Base-by-base conservation (phyloP, 2,113 vertebrate species). In the Cettia cetti region DNA sequence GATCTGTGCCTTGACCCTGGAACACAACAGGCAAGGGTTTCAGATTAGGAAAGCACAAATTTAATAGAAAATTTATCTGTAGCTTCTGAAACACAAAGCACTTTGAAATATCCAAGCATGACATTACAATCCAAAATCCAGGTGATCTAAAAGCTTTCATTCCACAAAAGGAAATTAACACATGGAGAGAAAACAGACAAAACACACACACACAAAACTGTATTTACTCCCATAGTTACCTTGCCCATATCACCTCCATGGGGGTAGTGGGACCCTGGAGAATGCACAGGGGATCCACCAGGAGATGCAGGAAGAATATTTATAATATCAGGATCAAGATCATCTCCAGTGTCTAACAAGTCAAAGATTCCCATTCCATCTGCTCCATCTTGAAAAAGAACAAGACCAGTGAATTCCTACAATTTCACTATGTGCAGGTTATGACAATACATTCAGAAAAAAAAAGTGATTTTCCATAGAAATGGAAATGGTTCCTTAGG, bases 321-420 rank as follows among this genome's bases (percentile, higher is more conserved):
- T 96, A 99, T 99, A 84, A 99, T 98, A 96, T 99, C 99, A 69
- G 99, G 98, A 97, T 99, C 99, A 95, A 99, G 98, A 89, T 99
- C 99, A 79, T 99, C 99, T 93, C 98, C 98, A 86, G 98, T 98
- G 81, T 98, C 99, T 97, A 99, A 98, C 83, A 99, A 97, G 96
- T 99, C 99, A 97, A 99, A 99, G 96, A 99, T 97, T 71, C 97
- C 99, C 98, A 99, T 99, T 95, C 98, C 99, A 82, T 99, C 99
- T 80, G 98, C 98, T 95, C 99, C 99, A 97, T 99, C 99, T 99
- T 95, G 65, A 89, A 23, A 96, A 79, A 61, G 64, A 75, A 91
- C 60, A 96, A 59, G 64, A 96, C 7, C 53, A 90, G 42, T 82
- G 42, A 96, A 33, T 90, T 89, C 42, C 37, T 59, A 47, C 18